These are phyloP conservation scores for Palaemon carinicauda DNA, from an alignment of 1,140 invertebrate genomes.

Conservation along the genomic window DNA sequence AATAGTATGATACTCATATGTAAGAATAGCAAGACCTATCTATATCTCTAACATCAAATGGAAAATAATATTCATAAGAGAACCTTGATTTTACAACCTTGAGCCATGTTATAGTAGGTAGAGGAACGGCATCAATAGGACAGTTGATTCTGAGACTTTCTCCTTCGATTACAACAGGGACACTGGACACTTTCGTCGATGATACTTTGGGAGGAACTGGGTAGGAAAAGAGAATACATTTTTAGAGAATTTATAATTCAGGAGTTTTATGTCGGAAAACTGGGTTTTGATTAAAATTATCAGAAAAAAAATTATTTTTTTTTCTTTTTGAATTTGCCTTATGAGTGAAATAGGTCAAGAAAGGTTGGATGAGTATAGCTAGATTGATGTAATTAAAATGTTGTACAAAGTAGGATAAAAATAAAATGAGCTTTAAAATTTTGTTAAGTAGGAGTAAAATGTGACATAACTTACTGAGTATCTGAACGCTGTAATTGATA, in stretches of 20 bases:
- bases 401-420: too few species aligned
- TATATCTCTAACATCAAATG: neutral
- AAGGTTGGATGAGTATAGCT: too few species aligned
- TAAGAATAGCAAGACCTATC: neutral
- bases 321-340: too few species aligned
- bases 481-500: conserved; percentile 37
- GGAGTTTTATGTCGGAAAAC: neutral
- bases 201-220: conserved; percentile 42
- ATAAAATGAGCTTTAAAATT: too few species aligned
- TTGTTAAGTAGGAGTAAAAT: too few species aligned
- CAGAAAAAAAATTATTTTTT: too few species aligned
- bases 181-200: neutral
- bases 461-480: neutral
- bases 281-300: too few species aligned
- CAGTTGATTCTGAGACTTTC: conserved; percentile 65
- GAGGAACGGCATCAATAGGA: conserved; percentile 66
- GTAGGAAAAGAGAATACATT: too few species aligned
- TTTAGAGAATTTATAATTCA: neutral
- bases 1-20: too few species aligned
- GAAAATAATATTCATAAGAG: neutral
- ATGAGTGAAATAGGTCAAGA: too few species aligned
- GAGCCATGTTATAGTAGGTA: conserved; percentile 67
- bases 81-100: conserved; percentile 42
- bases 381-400: too few species aligned
- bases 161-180: conserved; percentile 35